Evolutionary conservation across 1,140 invertebrate genomes (phyloP), one percentile per base, ranked within the genome.

Genomic region (Phymastichus coffea): DNA sequence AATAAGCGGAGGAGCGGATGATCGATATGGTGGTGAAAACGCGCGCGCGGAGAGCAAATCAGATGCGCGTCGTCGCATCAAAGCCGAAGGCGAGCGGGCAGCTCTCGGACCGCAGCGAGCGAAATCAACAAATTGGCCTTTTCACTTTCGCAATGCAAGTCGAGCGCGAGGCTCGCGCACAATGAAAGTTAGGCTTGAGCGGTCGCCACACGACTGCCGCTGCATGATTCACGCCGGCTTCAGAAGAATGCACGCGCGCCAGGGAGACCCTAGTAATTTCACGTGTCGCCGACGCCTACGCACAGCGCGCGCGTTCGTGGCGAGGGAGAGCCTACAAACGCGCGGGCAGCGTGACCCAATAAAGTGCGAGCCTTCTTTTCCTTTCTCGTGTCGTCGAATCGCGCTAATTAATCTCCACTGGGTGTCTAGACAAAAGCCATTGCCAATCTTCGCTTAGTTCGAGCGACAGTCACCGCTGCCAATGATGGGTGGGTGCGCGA

Each of bases 51-150:
- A n/a, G n/a, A n/a, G 9, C 41, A 41, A 49, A 41, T 49, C 28
- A 41, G 26, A 33, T 40, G 40, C 46, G 12, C 15, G 23, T 4
- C 56, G 48, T 52, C n/a, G 20, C 48, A 25, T 58, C 19, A 30
- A 40, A 41, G 40, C 49, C 19, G 23, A n/a, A 51, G 37, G 56
- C 37, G 23, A 25, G 25, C 28, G 35, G 23, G 2, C 25, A 48
- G 37, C 20, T 33, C 47, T n/a, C n/a, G n/a, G n/a, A n/a, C n/a
- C n/a, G n/a, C n/a, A n/a, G n/a, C n/a, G n/a, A n/a, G 56, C 25
- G 48, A 59, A 59, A 59, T 58, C 37, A 51, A 33, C 37, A 33
- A 58, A 58, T 51, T 59, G 28, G 30, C 28, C n/a, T 43, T 60
- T 60, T 60, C 40, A 53, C 49, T 53, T 53, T 60, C 57, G 49